Evolutionary conservation across 2,113 vertebrate genomes (phyloP).

Genomic region (Tretioscincus oriximinensis): DNA sequence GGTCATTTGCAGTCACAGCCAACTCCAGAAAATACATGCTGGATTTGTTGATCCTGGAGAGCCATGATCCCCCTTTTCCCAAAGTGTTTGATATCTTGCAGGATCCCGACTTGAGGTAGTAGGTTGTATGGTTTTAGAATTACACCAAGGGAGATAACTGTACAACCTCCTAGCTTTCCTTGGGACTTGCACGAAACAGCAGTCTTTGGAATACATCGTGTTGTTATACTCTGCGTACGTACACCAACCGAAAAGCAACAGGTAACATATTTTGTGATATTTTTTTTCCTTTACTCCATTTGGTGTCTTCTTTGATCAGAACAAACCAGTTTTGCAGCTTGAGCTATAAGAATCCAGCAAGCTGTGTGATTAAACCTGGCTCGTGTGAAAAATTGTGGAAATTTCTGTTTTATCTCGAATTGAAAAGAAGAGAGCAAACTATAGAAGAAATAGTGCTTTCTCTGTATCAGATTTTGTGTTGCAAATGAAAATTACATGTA

Average conservation of each 20-base stretch:
- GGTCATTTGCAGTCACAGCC: not conserved
- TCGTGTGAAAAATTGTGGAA: not conserved
- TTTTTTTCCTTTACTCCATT: slow-evolving; percentile 1
- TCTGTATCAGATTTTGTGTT: no score
- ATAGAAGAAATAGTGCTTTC: no score
- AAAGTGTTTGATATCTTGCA: slow-evolving; percentile 72
- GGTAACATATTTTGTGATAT: slow-evolving; percentile 70
- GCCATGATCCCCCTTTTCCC: slow-evolving; percentile 45
- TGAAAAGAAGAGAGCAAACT: not conserved
- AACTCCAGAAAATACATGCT: not conserved
- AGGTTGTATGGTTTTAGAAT: slow-evolving; percentile 99
- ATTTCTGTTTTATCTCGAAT: not conserved
- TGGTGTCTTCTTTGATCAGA: not conserved
- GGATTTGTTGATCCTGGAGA: not conserved
- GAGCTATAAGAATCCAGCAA: no score
- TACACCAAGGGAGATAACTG: slow-evolving; percentile 98
- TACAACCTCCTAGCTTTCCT: slow-evolving; percentile 99
- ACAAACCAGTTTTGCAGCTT: not conserved
- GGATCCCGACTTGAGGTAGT: slow-evolving; percentile 98
- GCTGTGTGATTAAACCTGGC: no score
- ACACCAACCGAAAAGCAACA: slow-evolving; percentile 54
- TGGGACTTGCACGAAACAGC: slow-evolving; percentile 83
- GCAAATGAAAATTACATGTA: not conserved
- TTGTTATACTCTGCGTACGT: slow-evolving; percentile 60
- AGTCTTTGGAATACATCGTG: slow-evolving; percentile 61